A percentile compares a stretch with the other conserved stretches of the same genome.
Conservation (phyloP, 2,797 vertebrate genomes). For the Linurgus olivaceus region DNA sequence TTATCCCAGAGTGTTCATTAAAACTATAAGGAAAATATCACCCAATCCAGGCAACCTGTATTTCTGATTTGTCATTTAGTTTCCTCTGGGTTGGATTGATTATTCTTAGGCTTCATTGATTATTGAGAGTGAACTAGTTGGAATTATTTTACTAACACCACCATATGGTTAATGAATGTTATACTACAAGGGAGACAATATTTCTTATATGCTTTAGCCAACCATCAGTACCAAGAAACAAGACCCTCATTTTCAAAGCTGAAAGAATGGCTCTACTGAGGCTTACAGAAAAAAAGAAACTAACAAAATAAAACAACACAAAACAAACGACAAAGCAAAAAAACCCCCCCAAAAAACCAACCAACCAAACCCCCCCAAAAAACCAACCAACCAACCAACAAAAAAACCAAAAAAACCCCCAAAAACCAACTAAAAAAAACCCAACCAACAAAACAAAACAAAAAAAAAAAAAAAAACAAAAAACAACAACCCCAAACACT, state of each 20-base stretch:
- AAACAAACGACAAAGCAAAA: neutral
- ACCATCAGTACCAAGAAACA: neutral
- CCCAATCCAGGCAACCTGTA: neutral
- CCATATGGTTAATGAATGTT: neutral
- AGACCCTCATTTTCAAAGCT: neutral
- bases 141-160: neutral
- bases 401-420: accelerated
- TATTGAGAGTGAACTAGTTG: neutral
- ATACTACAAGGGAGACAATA: neutral
- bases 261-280: neutral
- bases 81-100: neutral
- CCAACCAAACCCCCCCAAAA: too few species aligned
- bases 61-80: neutral
- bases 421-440: too few species aligned
- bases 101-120: neutral
- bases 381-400: too few species aligned
- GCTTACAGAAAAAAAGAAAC: neutral
- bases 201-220: neutral
- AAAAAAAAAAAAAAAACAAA: too few species aligned
- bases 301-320: neutral
- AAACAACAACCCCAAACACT: neutral
- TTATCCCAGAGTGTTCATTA: neutral
- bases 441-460: too few species aligned
- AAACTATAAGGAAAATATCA: neutral
- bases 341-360: too few species aligned